Conservation (phyloP, 2,113 vertebrate species). For the Alethe castanea region DNA sequence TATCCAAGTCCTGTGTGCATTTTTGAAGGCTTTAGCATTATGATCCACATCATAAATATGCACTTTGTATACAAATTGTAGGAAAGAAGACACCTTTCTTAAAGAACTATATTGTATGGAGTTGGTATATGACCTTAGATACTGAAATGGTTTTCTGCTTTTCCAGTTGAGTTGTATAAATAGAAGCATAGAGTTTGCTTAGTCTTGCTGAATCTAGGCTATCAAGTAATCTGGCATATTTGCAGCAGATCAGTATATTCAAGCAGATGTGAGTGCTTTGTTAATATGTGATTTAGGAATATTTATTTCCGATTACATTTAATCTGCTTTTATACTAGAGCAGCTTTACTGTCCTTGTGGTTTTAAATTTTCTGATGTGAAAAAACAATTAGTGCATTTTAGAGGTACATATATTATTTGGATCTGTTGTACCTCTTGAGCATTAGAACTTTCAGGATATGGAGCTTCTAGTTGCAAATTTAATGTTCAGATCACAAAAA, state of each 20-base stretch:
- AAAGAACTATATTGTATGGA: background rate
- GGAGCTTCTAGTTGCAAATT: background rate
- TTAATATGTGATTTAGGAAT: background rate
- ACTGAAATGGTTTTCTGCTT: background rate
- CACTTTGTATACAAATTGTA: background rate
- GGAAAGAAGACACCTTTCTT: background rate
- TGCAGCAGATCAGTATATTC: background rate
- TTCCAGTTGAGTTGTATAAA: background rate
- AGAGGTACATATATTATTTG: background rate
- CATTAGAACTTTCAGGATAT: background rate
- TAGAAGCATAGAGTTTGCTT: background rate
- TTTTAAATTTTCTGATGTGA: background rate
- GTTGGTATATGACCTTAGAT: background rate
- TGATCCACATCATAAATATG: background rate
- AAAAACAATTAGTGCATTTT: background rate
- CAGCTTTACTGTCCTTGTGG: background rate
- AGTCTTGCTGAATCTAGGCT: background rate
- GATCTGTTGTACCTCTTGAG: background rate
- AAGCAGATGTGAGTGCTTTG: background rate
- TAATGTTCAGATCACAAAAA: background rate
- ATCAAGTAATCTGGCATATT: background rate
- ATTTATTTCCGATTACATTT: background rate
- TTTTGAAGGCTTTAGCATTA: background rate
- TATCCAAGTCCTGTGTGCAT: background rate
- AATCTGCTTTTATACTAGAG: background rate